These are phyloP conservation scores for Chondrilla cf. caribensis DNA, from an alignment of 37 sponge, comb jelly and placozoan genomes.

Conservation along the genomic window DNA sequence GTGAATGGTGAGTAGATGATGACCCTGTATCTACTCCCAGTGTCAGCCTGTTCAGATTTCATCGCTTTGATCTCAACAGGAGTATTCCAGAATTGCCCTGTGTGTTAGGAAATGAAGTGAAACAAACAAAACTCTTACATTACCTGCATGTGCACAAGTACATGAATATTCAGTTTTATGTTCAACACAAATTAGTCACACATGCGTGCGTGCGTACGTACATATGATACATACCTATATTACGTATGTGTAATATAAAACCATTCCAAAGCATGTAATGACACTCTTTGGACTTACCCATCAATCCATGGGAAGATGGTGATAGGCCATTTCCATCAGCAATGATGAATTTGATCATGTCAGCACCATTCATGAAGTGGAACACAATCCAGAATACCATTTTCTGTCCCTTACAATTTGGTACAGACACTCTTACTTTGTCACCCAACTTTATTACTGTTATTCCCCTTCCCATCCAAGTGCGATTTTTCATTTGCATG, in stretches of 20 bases:
- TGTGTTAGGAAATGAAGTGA: not conserved
- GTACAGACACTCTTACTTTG: slow-evolving; percentile 13
- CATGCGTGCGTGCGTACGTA: no score
- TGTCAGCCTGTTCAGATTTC: not conserved
- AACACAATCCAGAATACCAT: slow-evolving; percentile 13
- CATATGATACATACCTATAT: no score
- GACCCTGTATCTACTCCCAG: not conserved
- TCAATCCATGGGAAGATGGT: slow-evolving; percentile 20
- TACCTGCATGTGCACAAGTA: no score
- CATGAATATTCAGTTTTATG: no score
- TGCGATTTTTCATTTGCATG: not conserved
- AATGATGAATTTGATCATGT: slow-evolving; percentile 28
- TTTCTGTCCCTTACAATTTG: slow-evolving; percentile 4
- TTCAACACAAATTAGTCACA: no score
- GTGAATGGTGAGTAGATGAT: not conserved
- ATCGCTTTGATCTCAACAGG: slow-evolving; percentile 4
- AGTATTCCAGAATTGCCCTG: slow-evolving; percentile 36
- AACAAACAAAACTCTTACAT: not conserved
- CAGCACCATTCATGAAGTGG: slow-evolving; percentile 13
- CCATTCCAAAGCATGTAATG: no score
- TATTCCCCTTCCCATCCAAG: not conserved
- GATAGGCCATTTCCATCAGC: not conserved
- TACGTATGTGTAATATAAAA: no score
- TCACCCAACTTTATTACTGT: not conserved
- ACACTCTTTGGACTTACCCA: slow-evolving; percentile 13